phyloP scores from a whole-genome alignment of 2,113 vertebrate genomes.

The Rhinopomastus cyanomelas region DNA sequence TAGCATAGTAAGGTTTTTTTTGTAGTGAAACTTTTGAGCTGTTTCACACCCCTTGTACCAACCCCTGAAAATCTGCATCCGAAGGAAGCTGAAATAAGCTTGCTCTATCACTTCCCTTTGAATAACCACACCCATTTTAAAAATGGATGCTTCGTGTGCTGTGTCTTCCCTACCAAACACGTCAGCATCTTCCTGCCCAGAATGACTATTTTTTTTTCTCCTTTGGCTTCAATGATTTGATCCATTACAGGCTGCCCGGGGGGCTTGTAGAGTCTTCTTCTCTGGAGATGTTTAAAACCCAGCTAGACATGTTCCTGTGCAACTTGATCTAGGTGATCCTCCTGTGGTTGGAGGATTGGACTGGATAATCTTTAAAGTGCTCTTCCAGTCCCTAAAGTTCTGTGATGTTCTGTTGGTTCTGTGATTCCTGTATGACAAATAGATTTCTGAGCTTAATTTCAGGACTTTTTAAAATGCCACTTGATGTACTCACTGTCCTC shows the following conservation, averaged over 20 bases:
- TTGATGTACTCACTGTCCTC: not conserved
- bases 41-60: not conserved
- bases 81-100: not conserved
- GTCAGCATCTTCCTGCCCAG: not conserved
- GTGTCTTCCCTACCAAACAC: not conserved
- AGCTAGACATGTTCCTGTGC: too few relatives aligned
- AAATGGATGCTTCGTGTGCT: not conserved
- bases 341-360: too few relatives aligned
- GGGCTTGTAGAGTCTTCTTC: too few relatives aligned
- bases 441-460: not conserved
- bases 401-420: too few relatives aligned
- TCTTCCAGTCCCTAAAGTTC: too few relatives aligned
- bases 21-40: conserved; percentile 1
- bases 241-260: too few relatives aligned
- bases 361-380: too few relatives aligned
- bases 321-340: too few relatives aligned
- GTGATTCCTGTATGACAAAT: not conserved
- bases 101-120: not conserved
- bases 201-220: not conserved
- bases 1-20: not conserved
- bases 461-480: not conserved
- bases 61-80: not conserved
- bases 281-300: too few relatives aligned
- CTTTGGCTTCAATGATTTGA: not conserved
- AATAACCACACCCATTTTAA: not conserved